Base-by-base conservation (phyloP, 1,140 invertebrate genomes). In the Plutomurus gul region DNA sequence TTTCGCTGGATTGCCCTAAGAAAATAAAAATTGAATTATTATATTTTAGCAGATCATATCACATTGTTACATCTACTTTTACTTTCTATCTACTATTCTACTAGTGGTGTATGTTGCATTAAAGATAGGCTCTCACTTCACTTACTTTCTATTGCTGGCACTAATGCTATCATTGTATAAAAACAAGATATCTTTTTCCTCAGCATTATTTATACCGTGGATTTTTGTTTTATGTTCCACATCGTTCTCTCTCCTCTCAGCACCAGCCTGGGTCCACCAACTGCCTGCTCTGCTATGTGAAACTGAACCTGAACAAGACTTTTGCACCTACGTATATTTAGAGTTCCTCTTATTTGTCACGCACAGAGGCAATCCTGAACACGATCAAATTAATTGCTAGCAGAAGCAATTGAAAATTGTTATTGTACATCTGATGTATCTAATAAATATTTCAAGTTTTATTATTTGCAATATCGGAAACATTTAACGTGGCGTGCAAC, bases 11-110 rank as follows among this genome's bases (percentile, higher is more conserved):
- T 65, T 65, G 56, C 56, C 56, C 56, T 30, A 65, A 65, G 56
- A 65, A 65, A 65, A 65, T 65, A 65, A 65, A 65, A 65, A 65
- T 65, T 65, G 56, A 65, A 65, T 65, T 65, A 65, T 65, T 65
- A 65, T 65, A 65, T 65, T 65, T 65, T 65, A 65, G 56, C 56
- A 65, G 56, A 65, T 65, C 56, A 65, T 65, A 65, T 65, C 56
- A n/a, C 56, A 65, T 65, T 65, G 56, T 65, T 65, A 65, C 56
- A 65, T 65, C 56, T n/a, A n/a, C n/a, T n/a, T n/a, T n/a, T n/a
- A n/a, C n/a, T n/a, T n/a, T n/a, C n/a, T n/a, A n/a, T n/a, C n/a
- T n/a, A n/a, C n/a, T n/a, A n/a, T n/a, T n/a, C n/a, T n/a, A n/a
- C n/a, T n/a, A n/a, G n/a, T n/a, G n/a, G n/a, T n/a, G n/a, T n/a